phyloP scores from a whole-genome alignment of 2,888 invertebrate species.

The Tortricodes alternella region DNA sequence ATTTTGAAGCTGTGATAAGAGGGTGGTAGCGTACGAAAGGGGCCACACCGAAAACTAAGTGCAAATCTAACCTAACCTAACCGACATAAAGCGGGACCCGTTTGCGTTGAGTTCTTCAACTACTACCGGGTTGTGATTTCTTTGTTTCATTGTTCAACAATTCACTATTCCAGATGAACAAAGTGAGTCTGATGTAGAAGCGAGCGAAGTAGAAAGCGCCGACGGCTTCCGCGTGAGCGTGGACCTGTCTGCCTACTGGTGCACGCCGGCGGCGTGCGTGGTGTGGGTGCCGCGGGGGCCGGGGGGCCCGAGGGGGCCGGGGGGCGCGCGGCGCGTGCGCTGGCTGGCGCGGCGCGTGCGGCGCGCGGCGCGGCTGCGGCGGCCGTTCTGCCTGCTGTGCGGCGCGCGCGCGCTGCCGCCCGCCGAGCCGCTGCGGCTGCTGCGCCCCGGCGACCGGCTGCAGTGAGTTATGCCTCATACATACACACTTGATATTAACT shows the following conservation, averaged over 20 bases:
- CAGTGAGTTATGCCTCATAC: slow-evolving; percentile 45
- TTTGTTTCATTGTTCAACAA: too few species aligned
- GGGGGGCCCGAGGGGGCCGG: background rate
- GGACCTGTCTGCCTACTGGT: slow-evolving; percentile 48
- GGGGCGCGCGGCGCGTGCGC: slow-evolving; percentile 4
- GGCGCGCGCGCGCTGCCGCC: slow-evolving; percentile 60
- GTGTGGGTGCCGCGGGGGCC: slow-evolving; percentile 34
- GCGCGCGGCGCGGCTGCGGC: slow-evolving; percentile 49
- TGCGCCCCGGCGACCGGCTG: slow-evolving; percentile 52
- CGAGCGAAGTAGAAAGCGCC: slow-evolving; percentile 10
- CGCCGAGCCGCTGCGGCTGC: slow-evolving; percentile 56
- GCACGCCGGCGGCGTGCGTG: slow-evolving; percentile 43
- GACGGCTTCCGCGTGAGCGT: slow-evolving; percentile 51
- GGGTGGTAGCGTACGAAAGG: too few species aligned
- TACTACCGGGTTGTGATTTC: too few species aligned
- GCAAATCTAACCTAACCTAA: too few species aligned
- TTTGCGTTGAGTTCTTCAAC: too few species aligned
- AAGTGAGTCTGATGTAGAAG: background rate
- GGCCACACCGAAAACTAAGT: too few species aligned
- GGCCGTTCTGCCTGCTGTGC: slow-evolving; percentile 38
- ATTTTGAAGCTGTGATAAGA: too few species aligned
- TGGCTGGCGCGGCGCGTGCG: slow-evolving; percentile 42
- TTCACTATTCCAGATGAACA: background rate
- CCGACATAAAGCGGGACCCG: too few species aligned
- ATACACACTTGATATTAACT: too few species aligned